phyloP scores from a whole-genome alignment of 2,797 vertebrate species.

The Coilia nasus region DNA sequence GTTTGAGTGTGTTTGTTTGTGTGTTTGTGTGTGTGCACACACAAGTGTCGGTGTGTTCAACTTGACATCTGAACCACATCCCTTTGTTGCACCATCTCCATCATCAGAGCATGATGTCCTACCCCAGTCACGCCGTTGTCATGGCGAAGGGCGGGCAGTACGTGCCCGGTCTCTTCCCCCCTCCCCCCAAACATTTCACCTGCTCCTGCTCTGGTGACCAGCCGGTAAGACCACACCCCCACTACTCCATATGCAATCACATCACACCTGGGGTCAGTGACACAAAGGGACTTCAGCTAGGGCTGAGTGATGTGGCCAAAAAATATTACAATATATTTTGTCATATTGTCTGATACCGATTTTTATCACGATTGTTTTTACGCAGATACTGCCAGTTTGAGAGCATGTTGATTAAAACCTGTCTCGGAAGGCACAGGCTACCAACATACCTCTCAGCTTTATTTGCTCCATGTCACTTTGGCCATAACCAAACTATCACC shows the following conservation, averaged over 20 bases:
- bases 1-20: constrained; percentile 12
- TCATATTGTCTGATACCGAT: too few relatives aligned
- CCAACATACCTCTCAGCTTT: too few relatives aligned
- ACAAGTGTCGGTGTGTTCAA: background rate
- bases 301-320: too few relatives aligned
- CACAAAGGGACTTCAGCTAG: too few relatives aligned
- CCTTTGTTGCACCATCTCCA: constrained; percentile 43
- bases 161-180: constrained; percentile 62
- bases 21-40: background rate
- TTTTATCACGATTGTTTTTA: too few relatives aligned
- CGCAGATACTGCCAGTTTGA: too few relatives aligned
- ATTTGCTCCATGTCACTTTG: too few relatives aligned
- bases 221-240: constrained; percentile 81
- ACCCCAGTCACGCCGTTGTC: constrained; percentile 70
- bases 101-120: constrained; percentile 55
- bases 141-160: constrained; percentile 76
- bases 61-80: constrained; percentile 16
- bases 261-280: too few relatives aligned
- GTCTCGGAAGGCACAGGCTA: too few relatives aligned
- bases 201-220: constrained; percentile 79
- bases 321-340: too few relatives aligned
- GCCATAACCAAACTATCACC: too few relatives aligned
- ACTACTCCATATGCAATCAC: background rate
- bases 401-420: too few relatives aligned
- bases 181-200: constrained; percentile 82